phyloP scores from a whole-genome alignment of 1,140 invertebrate species.

The Drepana arcuata region DNA sequence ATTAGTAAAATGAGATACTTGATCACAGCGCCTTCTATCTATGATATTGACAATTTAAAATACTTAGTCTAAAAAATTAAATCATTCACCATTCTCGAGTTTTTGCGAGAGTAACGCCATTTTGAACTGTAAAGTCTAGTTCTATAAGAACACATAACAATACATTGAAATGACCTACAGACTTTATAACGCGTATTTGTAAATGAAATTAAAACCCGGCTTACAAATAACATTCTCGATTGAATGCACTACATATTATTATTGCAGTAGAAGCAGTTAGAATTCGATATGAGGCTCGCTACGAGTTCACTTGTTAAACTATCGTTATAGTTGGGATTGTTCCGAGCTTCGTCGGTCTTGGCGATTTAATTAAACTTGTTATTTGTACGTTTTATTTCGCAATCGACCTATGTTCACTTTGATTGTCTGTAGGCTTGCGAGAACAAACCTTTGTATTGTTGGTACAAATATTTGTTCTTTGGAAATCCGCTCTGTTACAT shows the following conservation, averaged over 20 bases:
- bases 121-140: no score
- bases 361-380: conserved; percentile 70
- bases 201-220: conserved; percentile 22
- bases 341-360: conserved; percentile 33
- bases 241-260: conserved; percentile 36
- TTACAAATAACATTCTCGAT: conserved; percentile 48
- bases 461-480: no score
- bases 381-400: conserved; percentile 68
- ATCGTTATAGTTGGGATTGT: conserved; percentile 58
- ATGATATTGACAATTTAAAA: no score
- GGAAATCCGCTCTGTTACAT: no score
- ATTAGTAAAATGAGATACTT: no score
- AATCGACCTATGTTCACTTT: conserved; percentile 51
- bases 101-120: no score
- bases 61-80: no score
- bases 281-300: conserved; percentile 50
- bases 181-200: conserved; percentile 1
- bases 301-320: conserved; percentile 64
- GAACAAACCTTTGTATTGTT: conserved; percentile 24
- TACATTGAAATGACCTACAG: no score
- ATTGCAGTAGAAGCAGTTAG: conserved; percentile 41
- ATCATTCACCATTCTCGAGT: no score
- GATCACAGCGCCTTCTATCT: no score
- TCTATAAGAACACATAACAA: no score
- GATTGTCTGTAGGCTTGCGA: conserved; percentile 44